phyloP scores from a whole-genome alignment of 2,113 vertebrate species.

The Octodon degus region DNA sequence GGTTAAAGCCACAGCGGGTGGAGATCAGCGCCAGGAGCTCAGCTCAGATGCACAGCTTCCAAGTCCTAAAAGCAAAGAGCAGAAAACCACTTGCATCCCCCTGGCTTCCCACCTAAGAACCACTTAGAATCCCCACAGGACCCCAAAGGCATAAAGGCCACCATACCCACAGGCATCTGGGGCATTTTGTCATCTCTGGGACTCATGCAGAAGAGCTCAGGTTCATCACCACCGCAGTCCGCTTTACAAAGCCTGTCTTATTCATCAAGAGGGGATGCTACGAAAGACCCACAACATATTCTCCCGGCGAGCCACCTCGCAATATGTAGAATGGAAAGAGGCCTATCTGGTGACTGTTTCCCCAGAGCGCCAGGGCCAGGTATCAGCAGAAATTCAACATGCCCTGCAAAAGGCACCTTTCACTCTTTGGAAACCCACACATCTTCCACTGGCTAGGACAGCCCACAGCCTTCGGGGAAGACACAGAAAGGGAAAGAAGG shows the following conservation, averaged over 20 bases:
- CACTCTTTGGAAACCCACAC: not conserved
- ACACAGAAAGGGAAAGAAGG: not conserved
- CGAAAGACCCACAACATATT: not conserved
- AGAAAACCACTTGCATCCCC: not conserved
- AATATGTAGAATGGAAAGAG: not conserved
- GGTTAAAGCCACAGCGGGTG: rapidly evolving
- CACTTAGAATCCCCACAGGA: not conserved
- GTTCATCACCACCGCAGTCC: rapidly evolving
- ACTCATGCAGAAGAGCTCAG: not conserved
- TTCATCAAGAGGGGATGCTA: not conserved
- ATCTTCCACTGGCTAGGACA: rapidly evolving
- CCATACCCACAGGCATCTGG: no score
- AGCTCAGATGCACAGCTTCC: not conserved
- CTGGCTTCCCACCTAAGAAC: not conserved
- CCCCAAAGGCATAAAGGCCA: not conserved
- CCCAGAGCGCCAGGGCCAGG: not conserved
- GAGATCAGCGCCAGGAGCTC: not conserved
- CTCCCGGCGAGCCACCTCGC: not conserved
- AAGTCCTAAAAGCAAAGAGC: not conserved
- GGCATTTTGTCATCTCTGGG: not conserved
- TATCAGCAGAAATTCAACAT: not conserved
- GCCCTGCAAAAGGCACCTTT: constrained; percentile 17
- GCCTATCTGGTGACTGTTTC: not conserved
- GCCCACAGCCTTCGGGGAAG: constrained; percentile 6
- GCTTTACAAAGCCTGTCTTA: not conserved